Conservation (phyloP, 2,797 vertebrate species). For the Scolopax rusticola region DNA sequence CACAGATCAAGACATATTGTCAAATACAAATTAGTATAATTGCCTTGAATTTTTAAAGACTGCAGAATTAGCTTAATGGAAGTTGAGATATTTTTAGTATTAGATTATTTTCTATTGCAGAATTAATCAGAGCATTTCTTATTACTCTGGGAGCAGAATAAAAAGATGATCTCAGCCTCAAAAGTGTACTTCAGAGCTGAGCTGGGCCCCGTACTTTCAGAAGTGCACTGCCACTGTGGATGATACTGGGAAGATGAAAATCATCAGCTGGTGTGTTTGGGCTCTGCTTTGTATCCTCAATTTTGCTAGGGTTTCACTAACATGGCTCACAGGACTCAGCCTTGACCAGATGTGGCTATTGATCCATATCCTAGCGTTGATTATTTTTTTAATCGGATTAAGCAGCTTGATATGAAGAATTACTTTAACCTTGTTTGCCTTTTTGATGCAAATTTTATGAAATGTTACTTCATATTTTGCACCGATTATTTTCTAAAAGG, state of each 20-base stretch:
- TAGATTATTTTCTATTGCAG: constrained; percentile 45
- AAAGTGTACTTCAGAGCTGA: neutral
- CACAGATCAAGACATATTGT: constrained; percentile 62
- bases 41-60: constrained; percentile 53
- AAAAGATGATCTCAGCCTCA: constrained; percentile 31
- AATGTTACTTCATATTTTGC: neutral
- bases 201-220: neutral
- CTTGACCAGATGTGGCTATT: fast-evolving
- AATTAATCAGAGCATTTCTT: constrained; percentile 63
- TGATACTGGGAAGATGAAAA: neutral
- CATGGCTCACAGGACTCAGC: neutral
- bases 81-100: constrained; percentile 67
- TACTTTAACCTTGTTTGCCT: neutral
- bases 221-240: fast-evolving
- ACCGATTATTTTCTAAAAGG: neutral
- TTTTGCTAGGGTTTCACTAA: neutral
- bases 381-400: neutral
- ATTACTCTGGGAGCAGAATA: constrained; percentile 49
- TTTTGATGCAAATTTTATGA: neutral
- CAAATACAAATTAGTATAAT: constrained; percentile 29
- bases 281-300: neutral
- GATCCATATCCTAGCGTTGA: neutral
- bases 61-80: constrained; percentile 40
- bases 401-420: neutral
- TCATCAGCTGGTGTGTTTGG: neutral